Base-by-base conservation (phyloP, 2,113 vertebrate genomes). In the Rhea pennata region DNA sequence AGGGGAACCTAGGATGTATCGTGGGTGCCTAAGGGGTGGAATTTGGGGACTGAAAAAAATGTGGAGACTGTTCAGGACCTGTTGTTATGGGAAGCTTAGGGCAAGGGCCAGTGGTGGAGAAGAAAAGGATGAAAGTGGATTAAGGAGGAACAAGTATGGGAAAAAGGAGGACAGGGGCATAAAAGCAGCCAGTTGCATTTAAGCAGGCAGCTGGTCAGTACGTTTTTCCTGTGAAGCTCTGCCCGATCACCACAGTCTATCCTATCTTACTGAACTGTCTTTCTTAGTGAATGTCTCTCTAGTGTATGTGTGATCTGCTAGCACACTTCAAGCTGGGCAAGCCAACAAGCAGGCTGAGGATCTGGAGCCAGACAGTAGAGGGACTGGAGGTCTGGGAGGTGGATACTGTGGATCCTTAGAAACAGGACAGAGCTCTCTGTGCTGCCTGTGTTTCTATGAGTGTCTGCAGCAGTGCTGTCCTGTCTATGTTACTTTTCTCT, bases 381-480 rank as follows among this genome's bases (percentile, higher is more conserved):
- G 31, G 10, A 8, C 24, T n/a, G 46, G 72, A 80, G 22, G 64
- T 75, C 22, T 59, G 31, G 5, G 24, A 59, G 12, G 31, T 29
- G 40, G 22, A 19, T 72, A 1, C 26, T 36, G 12, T 33, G 46
- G 46, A 46, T 46, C 31, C 42, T 67, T 71, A 44, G 39, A 16
- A 78, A 7, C 19, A 53, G 24, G 20, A 22, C 40, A 56, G 22
- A 26, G 42, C 9, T 78, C 4, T 67, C 29, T 79, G 33, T 84
- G 74, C n/a, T 51, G 14, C 50, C 39, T 50, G 17, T 87, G 61
- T 76, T 66, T 70, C 40, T 66, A 31, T 39, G 48, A 12, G 33
- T 2, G 4, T 81, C 84, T 16, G 20, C 0, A n/a, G 10, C 0
- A n/a, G 10, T 48, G 5, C 22, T 48, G 21, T 27, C 20, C 2